Conservation (phyloP, 1,140 invertebrate species). For the Drosophila sucinea region DNA sequence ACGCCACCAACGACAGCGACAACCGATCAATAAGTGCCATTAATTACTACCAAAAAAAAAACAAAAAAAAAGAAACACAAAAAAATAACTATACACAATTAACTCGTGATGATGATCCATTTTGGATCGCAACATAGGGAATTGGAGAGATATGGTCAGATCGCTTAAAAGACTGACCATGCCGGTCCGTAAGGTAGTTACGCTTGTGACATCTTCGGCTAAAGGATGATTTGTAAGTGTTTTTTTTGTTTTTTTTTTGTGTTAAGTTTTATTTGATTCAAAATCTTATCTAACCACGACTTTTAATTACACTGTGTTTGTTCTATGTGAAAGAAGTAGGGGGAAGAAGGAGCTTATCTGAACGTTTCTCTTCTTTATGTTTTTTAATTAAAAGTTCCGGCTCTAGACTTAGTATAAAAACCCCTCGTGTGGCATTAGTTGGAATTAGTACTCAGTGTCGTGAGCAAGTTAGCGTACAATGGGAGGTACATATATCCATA, state of each 20-base stretch:
- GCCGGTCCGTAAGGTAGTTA: not conserved
- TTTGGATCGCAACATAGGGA: not conserved
- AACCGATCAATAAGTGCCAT: conserved; percentile 12
- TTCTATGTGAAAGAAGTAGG: not conserved
- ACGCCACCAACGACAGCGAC: conserved; percentile 1
- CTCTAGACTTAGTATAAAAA: conserved; percentile 6
- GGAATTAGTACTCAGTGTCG: conserved; percentile 13
- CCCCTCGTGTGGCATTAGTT: not conserved
- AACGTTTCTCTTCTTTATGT: not conserved
- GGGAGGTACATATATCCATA: conserved; percentile 8
- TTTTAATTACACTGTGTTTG: conserved; percentile 11
- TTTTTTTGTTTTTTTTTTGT: not conserved
- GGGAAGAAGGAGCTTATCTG: conserved; percentile 3
- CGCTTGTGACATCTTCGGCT: not conserved
- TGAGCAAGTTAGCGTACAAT: conserved; percentile 13
- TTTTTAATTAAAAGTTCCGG: conserved; percentile 2
- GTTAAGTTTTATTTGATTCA: not conserved
- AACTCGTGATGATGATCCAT: conserved; percentile 4
- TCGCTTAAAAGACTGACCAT: not conserved
- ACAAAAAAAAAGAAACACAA: conserved; percentile 3
- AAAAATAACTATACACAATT: not conserved
- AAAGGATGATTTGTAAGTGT: conserved; percentile 6
- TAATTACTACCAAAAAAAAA: conserved; percentile 15
- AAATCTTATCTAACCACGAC: conserved; percentile 2
- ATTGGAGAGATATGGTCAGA: not conserved